A percentile compares a stretch with the other conserved stretches of the same genome.
Conservation (phyloP, 1,140 invertebrate species). For the Danaus plexippus region DNA sequence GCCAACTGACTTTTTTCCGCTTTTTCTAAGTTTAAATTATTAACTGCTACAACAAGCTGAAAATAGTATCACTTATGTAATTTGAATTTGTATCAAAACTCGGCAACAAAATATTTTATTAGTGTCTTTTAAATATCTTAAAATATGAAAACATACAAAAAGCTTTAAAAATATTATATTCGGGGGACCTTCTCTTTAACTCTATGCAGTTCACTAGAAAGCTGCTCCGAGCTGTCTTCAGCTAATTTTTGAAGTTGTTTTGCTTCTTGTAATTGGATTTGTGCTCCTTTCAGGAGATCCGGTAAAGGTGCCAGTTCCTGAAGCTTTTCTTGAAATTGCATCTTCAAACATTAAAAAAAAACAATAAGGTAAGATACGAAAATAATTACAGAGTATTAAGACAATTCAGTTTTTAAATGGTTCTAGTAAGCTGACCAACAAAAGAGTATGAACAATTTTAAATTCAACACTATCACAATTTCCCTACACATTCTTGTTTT, state of each 20-base stretch:
- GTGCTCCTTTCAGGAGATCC: slow-evolving; percentile 80
- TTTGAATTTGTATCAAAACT: no score
- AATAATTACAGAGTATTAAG: no score
- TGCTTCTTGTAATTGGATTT: slow-evolving; percentile 79
- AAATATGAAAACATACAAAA: background rate
- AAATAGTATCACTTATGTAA: slow-evolving; percentile 9
- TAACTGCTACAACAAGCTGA: slow-evolving; percentile 45
- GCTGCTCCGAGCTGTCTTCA: slow-evolving; percentile 74
- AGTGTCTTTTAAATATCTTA: no score
- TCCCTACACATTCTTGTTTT: background rate
- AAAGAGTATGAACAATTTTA: no score
- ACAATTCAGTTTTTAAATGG: no score
- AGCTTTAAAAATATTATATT: slow-evolving; percentile 2
- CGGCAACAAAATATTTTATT: no score
- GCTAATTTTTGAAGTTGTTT: slow-evolving; percentile 76
- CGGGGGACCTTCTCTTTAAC: slow-evolving; percentile 73
- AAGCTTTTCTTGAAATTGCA: slow-evolving; percentile 81
- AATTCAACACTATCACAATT: no score
- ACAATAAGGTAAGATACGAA: background rate
- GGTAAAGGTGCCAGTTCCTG: slow-evolving; percentile 81
- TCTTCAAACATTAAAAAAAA: slow-evolving; percentile 23
- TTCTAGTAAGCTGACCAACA: no score
- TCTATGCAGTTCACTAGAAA: slow-evolving; percentile 71
- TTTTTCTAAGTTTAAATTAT: slow-evolving; percentile 44
- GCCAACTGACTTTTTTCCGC: slow-evolving; percentile 31